Evolutionary conservation across 1,140 invertebrate species (phyloP).

Genomic region (Pomacea maculata): DNA sequence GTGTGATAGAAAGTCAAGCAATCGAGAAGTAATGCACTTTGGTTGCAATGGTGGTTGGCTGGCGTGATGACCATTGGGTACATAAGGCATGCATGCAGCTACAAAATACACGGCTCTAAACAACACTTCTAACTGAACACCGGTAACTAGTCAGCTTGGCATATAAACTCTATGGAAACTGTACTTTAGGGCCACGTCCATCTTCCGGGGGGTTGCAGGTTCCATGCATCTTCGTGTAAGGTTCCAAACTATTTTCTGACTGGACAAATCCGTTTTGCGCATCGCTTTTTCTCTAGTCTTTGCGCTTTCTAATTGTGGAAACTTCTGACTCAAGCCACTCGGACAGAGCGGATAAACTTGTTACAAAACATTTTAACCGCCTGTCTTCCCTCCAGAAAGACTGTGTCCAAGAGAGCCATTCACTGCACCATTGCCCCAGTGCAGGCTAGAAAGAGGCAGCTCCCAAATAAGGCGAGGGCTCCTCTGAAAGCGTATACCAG

Average conservation of each 20-base stretch:
- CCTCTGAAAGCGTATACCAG: neutral
- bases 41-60: slow-evolving; percentile 4
- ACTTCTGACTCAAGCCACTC: too few relatives aligned
- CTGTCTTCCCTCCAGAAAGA: slow-evolving; percentile 2
- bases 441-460: slow-evolving; percentile 11
- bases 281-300: too few relatives aligned
- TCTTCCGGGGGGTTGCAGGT: neutral
- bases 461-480: slow-evolving; percentile 29
- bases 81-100: slow-evolving; percentile 54
- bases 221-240: neutral
- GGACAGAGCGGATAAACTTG: too few relatives aligned
- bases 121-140: slow-evolving; percentile 35
- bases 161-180: slow-evolving; percentile 26
- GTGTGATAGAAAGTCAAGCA: neutral
- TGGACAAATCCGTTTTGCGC: too few relatives aligned
- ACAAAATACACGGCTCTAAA: slow-evolving; percentile 40
- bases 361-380: too few relatives aligned
- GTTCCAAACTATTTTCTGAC: too few relatives aligned
- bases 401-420: neutral
- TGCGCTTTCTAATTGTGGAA: too few relatives aligned
- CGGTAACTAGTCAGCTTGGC: neutral
- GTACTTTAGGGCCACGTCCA: slow-evolving; percentile 17
- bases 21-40: slow-evolving; percentile 30
- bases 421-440: slow-evolving; percentile 20
- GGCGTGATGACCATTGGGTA: slow-evolving; percentile 25